phyloP scores from a whole-genome alignment of 2,797 vertebrate species.

The Coreius guichenoti region DNA sequence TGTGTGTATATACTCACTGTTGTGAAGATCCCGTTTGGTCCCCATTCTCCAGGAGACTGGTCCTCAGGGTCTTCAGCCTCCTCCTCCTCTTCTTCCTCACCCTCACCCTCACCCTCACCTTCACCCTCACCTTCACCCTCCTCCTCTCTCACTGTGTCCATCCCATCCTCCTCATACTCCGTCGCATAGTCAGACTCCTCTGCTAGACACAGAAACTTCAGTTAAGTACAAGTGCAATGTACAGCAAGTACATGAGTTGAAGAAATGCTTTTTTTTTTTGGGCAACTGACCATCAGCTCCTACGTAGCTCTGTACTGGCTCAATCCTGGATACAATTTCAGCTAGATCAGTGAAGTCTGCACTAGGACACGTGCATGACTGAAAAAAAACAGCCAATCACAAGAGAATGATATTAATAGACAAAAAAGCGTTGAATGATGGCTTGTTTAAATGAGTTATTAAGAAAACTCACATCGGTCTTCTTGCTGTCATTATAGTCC shows the following conservation, averaged over 20 bases:
- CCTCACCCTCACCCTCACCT: constrained; percentile 74
- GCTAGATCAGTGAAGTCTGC: constrained; percentile 95
- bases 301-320: constrained; percentile 87
- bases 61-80: constrained; percentile 80
- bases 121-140: constrained; percentile 77
- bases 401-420: neutral
- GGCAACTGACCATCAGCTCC: constrained; percentile 84
- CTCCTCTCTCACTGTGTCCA: constrained; percentile 83
- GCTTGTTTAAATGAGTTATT: neutral
- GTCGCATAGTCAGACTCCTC: constrained; percentile 93
- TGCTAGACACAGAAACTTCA: constrained; percentile 62
- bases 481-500: constrained; percentile 90
- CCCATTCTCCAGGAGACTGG: constrained; percentile 78
- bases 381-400: constrained; percentile 17
- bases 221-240: neutral
- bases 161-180: constrained; percentile 89
- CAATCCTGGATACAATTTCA: constrained; percentile 94
- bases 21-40: constrained; percentile 78
- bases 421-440: neutral
- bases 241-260: neutral
- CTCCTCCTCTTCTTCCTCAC: constrained; percentile 78
- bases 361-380: constrained; percentile 82
- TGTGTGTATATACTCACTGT: constrained; percentile 69
- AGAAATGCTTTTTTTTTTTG: no score
- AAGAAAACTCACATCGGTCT: constrained; percentile 76